Percentiles rank a stretch among this genome's conserved stretches.
phyloP scores from a whole-genome alignment of 2,113 vertebrate species.

The Cacatua alba region DNA sequence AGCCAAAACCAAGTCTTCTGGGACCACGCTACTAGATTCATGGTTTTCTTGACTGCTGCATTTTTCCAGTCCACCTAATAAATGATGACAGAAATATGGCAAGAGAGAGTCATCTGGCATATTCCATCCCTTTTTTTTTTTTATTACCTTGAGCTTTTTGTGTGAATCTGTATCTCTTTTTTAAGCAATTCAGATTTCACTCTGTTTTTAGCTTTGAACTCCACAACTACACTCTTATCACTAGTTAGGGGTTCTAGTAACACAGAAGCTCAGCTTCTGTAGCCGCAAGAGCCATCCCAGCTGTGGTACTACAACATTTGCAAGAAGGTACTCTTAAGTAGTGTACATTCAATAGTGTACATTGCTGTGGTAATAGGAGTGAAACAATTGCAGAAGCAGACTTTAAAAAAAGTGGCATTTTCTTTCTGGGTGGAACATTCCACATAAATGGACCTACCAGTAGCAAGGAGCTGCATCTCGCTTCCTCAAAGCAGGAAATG shows the following conservation, averaged over 20 bases:
- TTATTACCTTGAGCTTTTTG: background rate
- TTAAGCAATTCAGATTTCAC: background rate
- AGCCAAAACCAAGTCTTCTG: background rate
- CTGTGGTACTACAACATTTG: rapidly evolving
- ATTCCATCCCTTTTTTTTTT: background rate
- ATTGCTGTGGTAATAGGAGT: background rate
- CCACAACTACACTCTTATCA: background rate
- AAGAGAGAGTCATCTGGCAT: background rate
- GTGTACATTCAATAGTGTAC: background rate
- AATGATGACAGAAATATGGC: background rate
- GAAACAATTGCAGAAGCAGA: background rate
- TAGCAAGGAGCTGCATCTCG: background rate
- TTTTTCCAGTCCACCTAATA: background rate
- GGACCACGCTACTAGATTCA: background rate
- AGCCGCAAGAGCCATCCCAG: background rate
- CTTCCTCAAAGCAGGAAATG: background rate
- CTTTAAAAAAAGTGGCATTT: background rate
- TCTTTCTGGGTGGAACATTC: background rate
- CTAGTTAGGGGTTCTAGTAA: background rate
- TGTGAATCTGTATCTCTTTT: background rate
- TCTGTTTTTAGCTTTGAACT: background rate
- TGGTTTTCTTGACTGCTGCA: background rate
- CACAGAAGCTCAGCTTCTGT: background rate
- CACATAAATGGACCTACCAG: background rate
- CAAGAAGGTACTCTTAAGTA: background rate